phyloP scores from a whole-genome alignment of 2,113 vertebrate genomes.

The Agapornis roseicollis region DNA sequence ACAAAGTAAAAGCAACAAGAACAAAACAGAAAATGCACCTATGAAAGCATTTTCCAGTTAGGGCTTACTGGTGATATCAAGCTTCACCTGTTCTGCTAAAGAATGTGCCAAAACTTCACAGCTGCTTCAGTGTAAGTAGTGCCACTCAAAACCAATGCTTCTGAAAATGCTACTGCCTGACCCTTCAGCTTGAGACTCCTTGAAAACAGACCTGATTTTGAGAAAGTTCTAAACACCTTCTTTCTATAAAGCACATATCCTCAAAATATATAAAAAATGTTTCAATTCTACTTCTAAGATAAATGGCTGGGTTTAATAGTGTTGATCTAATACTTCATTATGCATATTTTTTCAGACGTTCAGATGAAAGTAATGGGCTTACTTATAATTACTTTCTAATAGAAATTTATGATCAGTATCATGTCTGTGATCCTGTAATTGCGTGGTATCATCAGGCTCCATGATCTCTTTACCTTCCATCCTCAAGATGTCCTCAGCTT shows the following conservation, averaged over 20 bases:
- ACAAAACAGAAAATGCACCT: not conserved
- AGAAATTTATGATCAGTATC: not conserved
- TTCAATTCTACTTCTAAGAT: not conserved
- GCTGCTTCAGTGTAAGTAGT: not conserved
- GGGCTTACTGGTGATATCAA: not conserved
- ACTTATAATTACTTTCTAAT: not conserved
- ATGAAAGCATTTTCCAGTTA: not conserved
- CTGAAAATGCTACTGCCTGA: not conserved
- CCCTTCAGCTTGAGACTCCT: not conserved
- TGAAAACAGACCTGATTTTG: not conserved
- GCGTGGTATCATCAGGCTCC: not conserved
- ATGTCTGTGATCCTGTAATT: not conserved
- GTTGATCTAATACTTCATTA: not conserved
- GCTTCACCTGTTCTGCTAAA: not conserved
- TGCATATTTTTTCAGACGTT: not conserved
- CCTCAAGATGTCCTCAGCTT: not conserved
- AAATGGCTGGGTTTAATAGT: not conserved
- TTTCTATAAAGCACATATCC: not conserved
- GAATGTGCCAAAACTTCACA: not conserved
- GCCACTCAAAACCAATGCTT: not conserved
- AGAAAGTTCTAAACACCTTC: not conserved
- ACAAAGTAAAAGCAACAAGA: not conserved
- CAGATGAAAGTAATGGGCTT: not conserved
- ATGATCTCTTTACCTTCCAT: not conserved
- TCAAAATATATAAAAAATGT: not conserved